Conservation (phyloP, 2,888 invertebrate species). For the Eucera pruinosa region DNA sequence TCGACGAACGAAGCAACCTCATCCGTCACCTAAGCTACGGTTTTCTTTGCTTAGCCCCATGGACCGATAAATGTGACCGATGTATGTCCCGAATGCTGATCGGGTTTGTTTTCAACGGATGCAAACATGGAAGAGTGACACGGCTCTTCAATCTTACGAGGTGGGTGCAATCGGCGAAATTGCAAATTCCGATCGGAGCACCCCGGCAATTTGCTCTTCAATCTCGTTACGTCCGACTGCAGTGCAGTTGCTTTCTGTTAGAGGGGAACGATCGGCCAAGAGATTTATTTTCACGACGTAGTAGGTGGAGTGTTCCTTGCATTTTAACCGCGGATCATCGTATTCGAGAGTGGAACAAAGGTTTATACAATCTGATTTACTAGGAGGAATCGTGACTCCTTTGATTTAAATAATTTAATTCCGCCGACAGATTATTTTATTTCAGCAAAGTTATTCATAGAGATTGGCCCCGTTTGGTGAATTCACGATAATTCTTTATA, state of each 20-base stretch:
- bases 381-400: too few species aligned
- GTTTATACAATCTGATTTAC: too few species aligned
- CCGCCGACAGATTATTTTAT: too few species aligned
- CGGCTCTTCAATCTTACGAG: slow-evolving; percentile 44
- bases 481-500: too few species aligned
- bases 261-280: not conserved
- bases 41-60: slow-evolving; percentile 29
- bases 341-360: not conserved
- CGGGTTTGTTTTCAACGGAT: slow-evolving; percentile 43
- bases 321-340: not conserved
- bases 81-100: not conserved
- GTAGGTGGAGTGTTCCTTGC: not conserved
- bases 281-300: slow-evolving; percentile 28
- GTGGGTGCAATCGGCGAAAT: slow-evolving; percentile 57
- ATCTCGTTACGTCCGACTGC: slow-evolving; percentile 43
- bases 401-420: too few species aligned
- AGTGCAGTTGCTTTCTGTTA: slow-evolving; percentile 21
- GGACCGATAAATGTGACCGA: slow-evolving; percentile 37
- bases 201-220: slow-evolving; percentile 54
- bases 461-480: too few species aligned
- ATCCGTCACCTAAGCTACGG: slow-evolving; percentile 35
- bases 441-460: too few species aligned
- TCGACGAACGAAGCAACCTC: slow-evolving; percentile 17
- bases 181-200: slow-evolving; percentile 57
- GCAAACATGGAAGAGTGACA: slow-evolving; percentile 33